Base-by-base conservation (phyloP, 2,888 invertebrate species). In the Spisula solida region DNA sequence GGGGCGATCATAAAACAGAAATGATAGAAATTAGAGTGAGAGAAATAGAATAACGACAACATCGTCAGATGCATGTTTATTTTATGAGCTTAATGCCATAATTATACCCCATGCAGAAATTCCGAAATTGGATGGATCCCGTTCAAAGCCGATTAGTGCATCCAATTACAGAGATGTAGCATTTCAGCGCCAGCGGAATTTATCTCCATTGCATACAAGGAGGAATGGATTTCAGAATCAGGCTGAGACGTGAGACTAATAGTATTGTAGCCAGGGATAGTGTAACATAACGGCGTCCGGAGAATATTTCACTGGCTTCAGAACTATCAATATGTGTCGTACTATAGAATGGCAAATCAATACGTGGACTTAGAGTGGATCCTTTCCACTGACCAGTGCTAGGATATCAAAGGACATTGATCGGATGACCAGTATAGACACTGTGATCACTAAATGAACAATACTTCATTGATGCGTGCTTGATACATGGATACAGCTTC, bases 141-240 rank as follows among this genome's bases (percentile, higher is more conserved):
- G 60, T 41, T 41, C 60, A n/a, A 31, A 75, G 34, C 31, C 12
- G 75, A 75, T 75, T 75, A 75, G 31, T 34, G 75, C 34, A 34
- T 75, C 34, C 75, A 75, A 75, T 75, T 75, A 75, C 75, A 29
- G 29, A 75, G 31, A 75, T 31, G 75, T 75, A 31, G 60, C 60
- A 66, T 25, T 66, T 66, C 60, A 66, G 10, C 25, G 25, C 60
- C 25, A 8, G 60, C 60, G n/a, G 60, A 66, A 66, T 66, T 66
- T 66, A 66, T 66, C 60, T 25, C 60, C n/a, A n/a, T 66, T 10
- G 25, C 25, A 66, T 66, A 66, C 25, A 66, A n/a, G 60, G 60
- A 25, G 25, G 60, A 66, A 25, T 66, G 60, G 60, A 25, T 66
- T 66, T 66, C n/a, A 66, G 25, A 25, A 41, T 41, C 8, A 5